Evolutionary conservation across 2,797 vertebrate genomes (phyloP), one percentile per base, ranked within the genome.

Genomic region (Chelonia mydas): DNA sequence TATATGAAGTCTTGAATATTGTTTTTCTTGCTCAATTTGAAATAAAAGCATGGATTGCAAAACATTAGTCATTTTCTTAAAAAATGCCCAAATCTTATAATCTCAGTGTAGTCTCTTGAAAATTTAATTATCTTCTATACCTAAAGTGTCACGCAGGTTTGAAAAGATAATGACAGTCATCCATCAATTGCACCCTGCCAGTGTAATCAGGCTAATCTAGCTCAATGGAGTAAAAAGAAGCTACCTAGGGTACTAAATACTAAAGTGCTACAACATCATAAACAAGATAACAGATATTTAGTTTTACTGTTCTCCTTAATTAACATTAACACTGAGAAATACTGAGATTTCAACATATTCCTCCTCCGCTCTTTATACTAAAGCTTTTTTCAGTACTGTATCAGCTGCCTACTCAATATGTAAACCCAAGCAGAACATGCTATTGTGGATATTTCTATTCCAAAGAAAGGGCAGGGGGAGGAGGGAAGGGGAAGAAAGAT

Each of bases 81-180:
- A 93, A 95, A n/a, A 50, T 81, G 90, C 86, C 93, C 87, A 95
- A 97, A 98, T 98, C 95, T 97, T 98, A 97, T 94, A 95, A 97
- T 97, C 96, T 98, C 97, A 95, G 59, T 68, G 79, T 96, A 95
- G 95, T 97, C 97, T 97, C 97, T 97, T 97, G 95, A 98, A 98
- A 98, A 98, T 98, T 98, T 98, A 98, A 98, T 98, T 97, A 98
- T 97, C 97, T 97, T 98, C 95, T 97, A 97, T 95, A 97, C 95
- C 97, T 98, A 97, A 98, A 98, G 97, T 97, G 97, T 98, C 95
- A 96, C 85, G 96, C 96, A 98, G 97, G 97, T 98, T 98, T 98
- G 97, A 98, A 96, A 98, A 97, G 98, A 98, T 98, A 98, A 98
- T 98, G 98, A 98, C 97, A 98, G 96, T 98, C 98, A 98, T 98